Base-by-base conservation (phyloP, 2,888 invertebrate genomes). In the Netelia melanura region DNA sequence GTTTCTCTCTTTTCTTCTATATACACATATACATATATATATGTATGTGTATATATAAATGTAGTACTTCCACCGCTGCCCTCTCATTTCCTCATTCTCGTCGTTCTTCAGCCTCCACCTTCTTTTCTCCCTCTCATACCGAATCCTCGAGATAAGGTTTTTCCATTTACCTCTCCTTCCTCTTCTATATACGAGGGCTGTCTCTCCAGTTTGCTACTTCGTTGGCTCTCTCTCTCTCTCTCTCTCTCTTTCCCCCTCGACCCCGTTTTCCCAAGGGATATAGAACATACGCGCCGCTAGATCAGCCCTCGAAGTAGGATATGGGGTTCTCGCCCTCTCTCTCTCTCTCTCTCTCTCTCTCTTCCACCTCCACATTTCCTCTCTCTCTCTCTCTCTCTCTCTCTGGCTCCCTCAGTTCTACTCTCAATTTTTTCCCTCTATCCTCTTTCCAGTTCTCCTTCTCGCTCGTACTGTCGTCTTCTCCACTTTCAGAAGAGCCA, bases 81-180 rank as follows among this genome's bases (percentile, higher is more conserved):
- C 82, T 81, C 74, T 75, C 78, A 74, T 76, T 84, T 78, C 71
- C 74, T 77, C 84, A 64, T 74, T 75, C 81, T 70, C 77, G 65
- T 64, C 85, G 80, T 80, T 75, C 56, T 70, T 77, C 64, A 23
- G 17, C 64, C 76, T 43, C 68, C 68, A 38, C n/a, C 43, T 68
- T 81, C 85, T 25, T 77, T 82, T 72, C 81, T 86, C 85, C 62
- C 77, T 54, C 81, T 64, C 74, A 72, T 68, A 67, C 74, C 75
- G 78, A 84, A 86, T 84, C 82, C 77, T 87, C 82, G 84, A 87
- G 91, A 91, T 91, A 91, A 90, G 88, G 88, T 91, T 90, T 71
- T 90, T 89, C 89, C 91, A 90, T 90, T 91, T 91, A 87, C 87
- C 87, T 87, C 81, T 74, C 43, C 80, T 74, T 48, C 52, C 30